Base-by-base conservation (phyloP, 2,113 vertebrate genomes). In the Theristicus caerulescens region DNA sequence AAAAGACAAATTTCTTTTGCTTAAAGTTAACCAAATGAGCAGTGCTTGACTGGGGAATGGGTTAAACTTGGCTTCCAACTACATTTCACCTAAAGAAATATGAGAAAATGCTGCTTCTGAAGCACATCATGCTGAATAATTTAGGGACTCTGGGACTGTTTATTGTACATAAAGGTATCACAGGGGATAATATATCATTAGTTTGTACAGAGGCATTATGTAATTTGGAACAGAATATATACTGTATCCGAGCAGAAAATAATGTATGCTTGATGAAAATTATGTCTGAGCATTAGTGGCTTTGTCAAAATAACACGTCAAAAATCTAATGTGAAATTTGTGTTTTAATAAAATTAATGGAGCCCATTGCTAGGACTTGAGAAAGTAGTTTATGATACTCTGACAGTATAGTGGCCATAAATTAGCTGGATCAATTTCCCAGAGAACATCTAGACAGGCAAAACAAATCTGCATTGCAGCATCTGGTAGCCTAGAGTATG, bases 51-150 rank as follows among this genome's bases (percentile, higher is more conserved):
- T 66, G 24, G 51, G 27, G 31, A 88, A 77, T 14, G 55, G 29
- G 47, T 93, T 88, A 93, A 90, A 69, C 47, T 49, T 89, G 49
- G 8, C 67, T 90, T 84, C 61, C 32, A 87, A 5, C 21, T 94
- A 38, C 31, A 11, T 80, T 83, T 79, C 89, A 47, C 20, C 27
- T 79, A 22, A 88, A 86, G 44, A 87, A 77, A 66, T 59, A 71
- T 7, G 59, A 90, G n/a, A 12, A 93, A 90, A 69, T 91, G 77
- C 71, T 93, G 32, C 66, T 71, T 79, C 62, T 82, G 81, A 92
- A 93, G 61, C 77, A 85, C n/a, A 87, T 77, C 3, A 52, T 61
- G 13, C 25, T 93, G 83, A 93, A 94, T 93, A 91, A 96, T 91
- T 94, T 87, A 95, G 69, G 64, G 80, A 73, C 61, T 92, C 55